Conservation (phyloP, 2,888 invertebrate genomes). For the Trichogramma dendrolimi region DNA sequence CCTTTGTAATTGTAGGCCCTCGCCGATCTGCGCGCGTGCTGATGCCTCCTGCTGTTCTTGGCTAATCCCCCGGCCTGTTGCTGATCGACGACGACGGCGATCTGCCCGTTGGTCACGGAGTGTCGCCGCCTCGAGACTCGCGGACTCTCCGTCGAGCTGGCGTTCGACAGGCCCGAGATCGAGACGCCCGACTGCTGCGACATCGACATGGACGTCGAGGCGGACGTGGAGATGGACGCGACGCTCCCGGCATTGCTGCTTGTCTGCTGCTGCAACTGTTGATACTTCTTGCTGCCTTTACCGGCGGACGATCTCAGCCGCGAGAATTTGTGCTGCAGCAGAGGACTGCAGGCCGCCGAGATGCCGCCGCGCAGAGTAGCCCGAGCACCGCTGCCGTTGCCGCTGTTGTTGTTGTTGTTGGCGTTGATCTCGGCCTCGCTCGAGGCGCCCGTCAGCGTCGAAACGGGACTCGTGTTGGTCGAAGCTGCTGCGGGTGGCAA, state of each 20-base stretch:
- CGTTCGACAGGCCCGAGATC: conserved; percentile 70
- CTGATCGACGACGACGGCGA: conserved; percentile 61
- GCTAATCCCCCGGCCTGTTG: neutral
- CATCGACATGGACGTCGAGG: conserved; percentile 51
- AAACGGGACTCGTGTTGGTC: conserved; percentile 84
- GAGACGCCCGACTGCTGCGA: conserved; percentile 63
- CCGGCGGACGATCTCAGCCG: no score
- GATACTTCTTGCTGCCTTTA: no score
- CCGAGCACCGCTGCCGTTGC: conserved; percentile 33
- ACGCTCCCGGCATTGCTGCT: conserved; percentile 65
- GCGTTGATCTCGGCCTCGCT: conserved; percentile 60
- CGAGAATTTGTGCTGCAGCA: no score
- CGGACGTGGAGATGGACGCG: conserved; percentile 47
- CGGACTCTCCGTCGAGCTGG: conserved; percentile 66
- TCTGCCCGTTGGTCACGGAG: conserved; percentile 69
- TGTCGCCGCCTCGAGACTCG: conserved; percentile 65
- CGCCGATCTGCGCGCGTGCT: conserved; percentile 59
- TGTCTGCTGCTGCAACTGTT: conserved; percentile 41
- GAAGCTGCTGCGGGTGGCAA: conserved; percentile 32
- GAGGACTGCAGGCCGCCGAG: no score
- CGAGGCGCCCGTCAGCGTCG: conserved; percentile 81
- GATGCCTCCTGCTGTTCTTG: no score
- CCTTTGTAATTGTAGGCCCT: conserved; percentile 63
- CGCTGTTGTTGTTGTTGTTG: neutral
- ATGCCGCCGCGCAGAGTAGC: no score